A percentile compares a stretch with the other conserved stretches of the same genome.
Evolutionary conservation across 2,888 invertebrate species (phyloP).

Genomic region (Agrilus biguttatus): DNA sequence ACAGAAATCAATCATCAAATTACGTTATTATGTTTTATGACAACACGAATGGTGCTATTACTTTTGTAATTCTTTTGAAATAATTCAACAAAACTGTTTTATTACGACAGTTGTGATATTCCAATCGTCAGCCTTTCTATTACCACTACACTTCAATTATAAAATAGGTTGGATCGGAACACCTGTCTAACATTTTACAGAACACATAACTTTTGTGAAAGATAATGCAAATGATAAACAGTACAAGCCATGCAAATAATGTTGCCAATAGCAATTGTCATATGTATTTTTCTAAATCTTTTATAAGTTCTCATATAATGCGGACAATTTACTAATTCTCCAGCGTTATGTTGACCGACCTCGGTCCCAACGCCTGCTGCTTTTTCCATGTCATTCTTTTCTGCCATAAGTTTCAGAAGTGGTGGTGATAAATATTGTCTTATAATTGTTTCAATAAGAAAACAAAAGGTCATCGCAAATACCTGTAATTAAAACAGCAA

Average conservation of each 20-base stretch:
- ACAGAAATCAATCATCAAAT: too few relatives aligned
- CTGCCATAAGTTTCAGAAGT: conserved; percentile 55
- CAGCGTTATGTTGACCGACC: conserved; percentile 57
- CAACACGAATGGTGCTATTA: too few relatives aligned
- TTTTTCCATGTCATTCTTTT: conserved; percentile 61
- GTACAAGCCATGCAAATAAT: conserved; percentile 55
- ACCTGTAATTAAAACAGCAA: conserved; percentile 38
- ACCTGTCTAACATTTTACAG: conserved; percentile 3
- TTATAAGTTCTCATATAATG: conserved; percentile 63
- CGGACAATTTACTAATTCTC: conserved; percentile 59
- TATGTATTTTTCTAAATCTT: conserved; percentile 62
- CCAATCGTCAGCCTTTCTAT: too few relatives aligned
- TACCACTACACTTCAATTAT: too few relatives aligned
- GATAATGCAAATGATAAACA: conserved; percentile 50
- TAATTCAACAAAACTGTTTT: too few relatives aligned
- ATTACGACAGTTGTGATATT: too few relatives aligned
- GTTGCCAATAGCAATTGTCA: conserved; percentile 67
- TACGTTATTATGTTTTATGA: too few relatives aligned
- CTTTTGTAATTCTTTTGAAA: too few relatives aligned
- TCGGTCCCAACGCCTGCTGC: conserved; percentile 66
- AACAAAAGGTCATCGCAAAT: conserved; percentile 46
- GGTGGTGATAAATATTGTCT: conserved; percentile 65
- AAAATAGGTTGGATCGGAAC: too few relatives aligned
- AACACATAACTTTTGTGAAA: conserved; percentile 24
- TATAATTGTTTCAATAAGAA: conserved; percentile 58